Conservation (phyloP, 2,797 vertebrate species). For the Hyperoplus lanceolatus region DNA sequence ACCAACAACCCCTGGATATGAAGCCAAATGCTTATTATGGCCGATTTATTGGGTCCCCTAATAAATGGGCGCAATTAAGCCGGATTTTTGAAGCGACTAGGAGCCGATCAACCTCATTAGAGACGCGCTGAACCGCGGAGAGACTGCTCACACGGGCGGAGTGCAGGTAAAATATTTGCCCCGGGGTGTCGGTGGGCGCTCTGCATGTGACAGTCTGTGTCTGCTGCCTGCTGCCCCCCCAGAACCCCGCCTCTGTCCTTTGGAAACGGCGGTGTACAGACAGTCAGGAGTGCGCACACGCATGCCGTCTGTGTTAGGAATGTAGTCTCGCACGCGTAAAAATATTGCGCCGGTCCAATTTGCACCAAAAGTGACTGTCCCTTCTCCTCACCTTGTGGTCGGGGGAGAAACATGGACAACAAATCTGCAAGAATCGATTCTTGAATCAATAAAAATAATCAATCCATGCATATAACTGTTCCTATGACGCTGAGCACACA, state of each 20-base stretch:
- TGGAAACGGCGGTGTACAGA: constrained; percentile 52
- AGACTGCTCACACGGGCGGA: constrained; percentile 47
- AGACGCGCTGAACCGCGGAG: constrained; percentile 66
- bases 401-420: not conserved
- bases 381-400: constrained; percentile 10
- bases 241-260: not conserved
- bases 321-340: constrained; percentile 63
- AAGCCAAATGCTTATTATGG: constrained; percentile 71
- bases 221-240: constrained; percentile 57
- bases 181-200: constrained; percentile 64
- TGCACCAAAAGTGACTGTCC: constrained; percentile 49
- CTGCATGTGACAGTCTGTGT: constrained; percentile 63
- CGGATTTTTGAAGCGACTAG: constrained; percentile 63
- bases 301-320: constrained; percentile 65
- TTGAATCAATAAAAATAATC: constrained; percentile 42
- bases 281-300: constrained; percentile 53
- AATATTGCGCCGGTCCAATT: constrained; percentile 52
- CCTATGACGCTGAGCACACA: constrained; percentile 46
- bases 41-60: constrained; percentile 57
- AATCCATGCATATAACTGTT: constrained; percentile 49
- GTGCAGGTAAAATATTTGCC: constrained; percentile 73
- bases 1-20: constrained; percentile 30
- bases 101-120: constrained; percentile 76
- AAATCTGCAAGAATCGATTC: constrained; percentile 41
- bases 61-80: constrained; percentile 81